Evolutionary conservation across 2,113 vertebrate genomes (phyloP).

Genomic region (Trematocara marginatum): DNA sequence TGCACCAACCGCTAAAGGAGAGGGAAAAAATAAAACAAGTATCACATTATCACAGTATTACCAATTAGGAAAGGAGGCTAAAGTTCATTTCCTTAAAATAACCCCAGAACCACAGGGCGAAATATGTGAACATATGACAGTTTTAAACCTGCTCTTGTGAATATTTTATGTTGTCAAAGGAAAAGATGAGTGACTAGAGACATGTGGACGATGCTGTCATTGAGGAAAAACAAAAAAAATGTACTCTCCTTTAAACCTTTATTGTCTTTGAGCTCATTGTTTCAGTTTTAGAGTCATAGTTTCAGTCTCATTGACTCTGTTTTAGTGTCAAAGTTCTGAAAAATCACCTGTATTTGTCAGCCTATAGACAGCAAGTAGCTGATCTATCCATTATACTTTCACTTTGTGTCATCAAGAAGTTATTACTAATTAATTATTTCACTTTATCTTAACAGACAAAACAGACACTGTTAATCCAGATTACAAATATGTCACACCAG

Average conservation of each 20-base stretch:
- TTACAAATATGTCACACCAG: neutral
- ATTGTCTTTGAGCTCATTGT: neutral
- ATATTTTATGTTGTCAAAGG: neutral
- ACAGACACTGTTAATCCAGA: neutral
- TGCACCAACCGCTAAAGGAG: neutral
- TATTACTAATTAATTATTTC: neutral
- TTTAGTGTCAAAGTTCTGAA: neutral
- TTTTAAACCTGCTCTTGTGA: neutral
- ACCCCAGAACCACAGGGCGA: neutral
- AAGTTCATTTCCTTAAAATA: neutral
- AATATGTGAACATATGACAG: neutral
- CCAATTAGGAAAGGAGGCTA: neutral
- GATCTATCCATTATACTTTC: neutral
- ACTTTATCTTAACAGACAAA: neutral
- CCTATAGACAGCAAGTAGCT: neutral
- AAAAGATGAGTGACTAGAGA: neutral
- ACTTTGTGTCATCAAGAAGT: neutral
- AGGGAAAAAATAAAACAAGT: neutral
- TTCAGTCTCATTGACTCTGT: neutral
- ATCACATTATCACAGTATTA: neutral
- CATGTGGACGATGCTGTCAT: neutral
- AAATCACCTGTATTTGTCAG: no score
- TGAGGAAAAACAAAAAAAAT: neutral
- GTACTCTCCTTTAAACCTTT: neutral
- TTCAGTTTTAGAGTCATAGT: neutral